Percentiles rank a stretch among this genome's conserved stretches.
These are phyloP conservation scores for Trichoplax adhaerens DNA, from an alignment of 37 sponge, comb jelly and placozoan genomes.

Conservation along the genomic window DNA sequence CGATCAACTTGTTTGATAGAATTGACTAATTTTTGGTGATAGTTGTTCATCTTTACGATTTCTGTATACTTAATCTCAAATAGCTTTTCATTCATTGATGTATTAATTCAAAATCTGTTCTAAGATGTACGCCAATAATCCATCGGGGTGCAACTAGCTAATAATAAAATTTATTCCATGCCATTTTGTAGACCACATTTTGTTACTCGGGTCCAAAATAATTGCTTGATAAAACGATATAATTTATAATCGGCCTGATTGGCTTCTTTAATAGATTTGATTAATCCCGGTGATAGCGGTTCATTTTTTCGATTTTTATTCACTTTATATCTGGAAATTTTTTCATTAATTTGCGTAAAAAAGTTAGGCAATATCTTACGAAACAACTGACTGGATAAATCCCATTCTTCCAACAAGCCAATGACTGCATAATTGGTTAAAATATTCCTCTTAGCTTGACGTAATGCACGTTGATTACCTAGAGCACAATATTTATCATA, in stretches of 20 bases:
- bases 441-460: constrained; percentile 39
- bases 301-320: constrained; percentile 20
- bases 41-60: no score
- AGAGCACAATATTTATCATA: constrained; percentile 31
- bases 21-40: no score
- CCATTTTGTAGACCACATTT: constrained; percentile 5
- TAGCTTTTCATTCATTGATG: no score
- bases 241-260: constrained; percentile 46
- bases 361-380: constrained; percentile 22
- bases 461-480: constrained; percentile 29
- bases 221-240: constrained; percentile 33
- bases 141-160: no score
- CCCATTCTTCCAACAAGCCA: constrained; percentile 50
- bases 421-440: constrained; percentile 29
- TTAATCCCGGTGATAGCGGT: background rate
- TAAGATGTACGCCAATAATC: no score
- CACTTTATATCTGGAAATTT: constrained; percentile 2
- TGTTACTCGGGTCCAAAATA: constrained; percentile 11
- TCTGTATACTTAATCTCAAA: no score
- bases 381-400: constrained; percentile 24
- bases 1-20: no score
- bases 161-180: no score
- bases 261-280: constrained; percentile 12
- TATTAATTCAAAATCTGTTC: no score
- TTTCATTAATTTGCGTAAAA: constrained; percentile 13